A percentile compares a stretch with the other conserved stretches of the same genome.
Conservation (phyloP, 2,113 vertebrate species). For the Raphicerus campestris region DNA sequence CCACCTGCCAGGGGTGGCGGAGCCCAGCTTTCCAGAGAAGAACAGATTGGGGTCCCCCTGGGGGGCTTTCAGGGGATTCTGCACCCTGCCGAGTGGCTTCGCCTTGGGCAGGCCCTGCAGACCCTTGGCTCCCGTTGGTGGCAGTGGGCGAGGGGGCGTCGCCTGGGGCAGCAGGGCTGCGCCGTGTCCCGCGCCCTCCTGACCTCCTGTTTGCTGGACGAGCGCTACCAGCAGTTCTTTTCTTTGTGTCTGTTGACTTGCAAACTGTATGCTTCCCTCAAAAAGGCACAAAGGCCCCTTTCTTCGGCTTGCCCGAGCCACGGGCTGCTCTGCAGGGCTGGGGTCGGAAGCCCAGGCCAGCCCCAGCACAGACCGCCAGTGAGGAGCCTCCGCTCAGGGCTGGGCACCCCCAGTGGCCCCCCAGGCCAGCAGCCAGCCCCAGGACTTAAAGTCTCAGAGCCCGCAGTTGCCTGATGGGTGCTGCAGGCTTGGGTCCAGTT, state of each 20-base stretch:
- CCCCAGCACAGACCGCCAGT: not conserved
- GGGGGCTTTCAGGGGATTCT: not conserved
- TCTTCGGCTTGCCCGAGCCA: not conserved
- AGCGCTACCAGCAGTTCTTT: constrained; percentile 37
- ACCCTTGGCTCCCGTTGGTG: not conserved
- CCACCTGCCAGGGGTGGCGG: accelerated
- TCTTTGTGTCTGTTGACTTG: constrained; percentile 51
- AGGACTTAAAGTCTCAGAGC: constrained; percentile 55
- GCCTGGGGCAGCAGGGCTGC: not conserved
- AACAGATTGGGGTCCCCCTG: not conserved
- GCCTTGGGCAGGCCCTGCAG: not conserved
- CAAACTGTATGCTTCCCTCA: not conserved
- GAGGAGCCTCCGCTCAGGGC: not conserved
- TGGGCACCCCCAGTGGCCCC: not conserved
- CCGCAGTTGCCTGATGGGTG: not conserved
- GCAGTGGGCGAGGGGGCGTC: accelerated
- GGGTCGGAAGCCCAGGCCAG: not conserved
- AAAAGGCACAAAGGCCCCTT: constrained; percentile 35
- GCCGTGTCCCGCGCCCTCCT: not conserved
- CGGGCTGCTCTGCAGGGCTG: not conserved
- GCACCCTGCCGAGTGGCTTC: not conserved
- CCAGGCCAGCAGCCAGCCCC: not conserved
- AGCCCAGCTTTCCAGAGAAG: not conserved
- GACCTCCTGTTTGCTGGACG: constrained; percentile 49
- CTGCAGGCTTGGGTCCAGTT: too few relatives aligned